Percentiles rank a stretch among this genome's conserved stretches.
Conservation (phyloP, 2,797 vertebrate genomes). For the Acropternis orthonyx region DNA sequence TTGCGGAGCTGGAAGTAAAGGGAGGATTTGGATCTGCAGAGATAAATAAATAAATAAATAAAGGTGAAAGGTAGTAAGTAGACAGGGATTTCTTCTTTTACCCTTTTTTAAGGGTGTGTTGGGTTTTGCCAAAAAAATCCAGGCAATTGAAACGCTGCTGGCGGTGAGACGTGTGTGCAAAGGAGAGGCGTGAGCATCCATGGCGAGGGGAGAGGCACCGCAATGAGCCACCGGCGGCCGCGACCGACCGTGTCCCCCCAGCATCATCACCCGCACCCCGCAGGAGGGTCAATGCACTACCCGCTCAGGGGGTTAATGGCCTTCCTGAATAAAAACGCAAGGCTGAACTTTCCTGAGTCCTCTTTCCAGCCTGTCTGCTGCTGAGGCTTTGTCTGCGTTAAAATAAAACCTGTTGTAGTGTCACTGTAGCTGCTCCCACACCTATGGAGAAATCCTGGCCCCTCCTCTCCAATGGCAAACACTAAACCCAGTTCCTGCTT, state of each 20-base stretch:
- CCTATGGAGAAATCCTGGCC: background rate
- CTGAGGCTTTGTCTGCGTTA: background rate
- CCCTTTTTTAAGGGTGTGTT: background rate
- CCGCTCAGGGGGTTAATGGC: background rate
- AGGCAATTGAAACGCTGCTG: background rate
- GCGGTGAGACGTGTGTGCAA: background rate
- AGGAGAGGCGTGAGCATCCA: fast-evolving
- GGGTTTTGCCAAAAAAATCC: background rate
- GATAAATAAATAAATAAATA: fast-evolving
- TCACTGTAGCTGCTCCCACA: background rate
- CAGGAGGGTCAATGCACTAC: background rate
- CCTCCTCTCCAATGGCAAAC: background rate
- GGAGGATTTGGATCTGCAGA: background rate
- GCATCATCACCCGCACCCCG: background rate
- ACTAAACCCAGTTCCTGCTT: background rate
- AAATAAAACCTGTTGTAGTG: background rate
- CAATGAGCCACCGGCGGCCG: background rate
- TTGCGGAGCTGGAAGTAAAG: background rate
- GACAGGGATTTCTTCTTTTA: background rate
- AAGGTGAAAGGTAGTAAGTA: fast-evolving
- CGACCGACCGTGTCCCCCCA: fast-evolving
- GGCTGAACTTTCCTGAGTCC: background rate
- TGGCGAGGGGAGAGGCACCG: fast-evolving
- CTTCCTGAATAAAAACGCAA: background rate
- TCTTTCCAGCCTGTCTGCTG: background rate